Base-by-base conservation (phyloP, 2,113 vertebrate genomes). In the Tautogolabrus adspersus region DNA sequence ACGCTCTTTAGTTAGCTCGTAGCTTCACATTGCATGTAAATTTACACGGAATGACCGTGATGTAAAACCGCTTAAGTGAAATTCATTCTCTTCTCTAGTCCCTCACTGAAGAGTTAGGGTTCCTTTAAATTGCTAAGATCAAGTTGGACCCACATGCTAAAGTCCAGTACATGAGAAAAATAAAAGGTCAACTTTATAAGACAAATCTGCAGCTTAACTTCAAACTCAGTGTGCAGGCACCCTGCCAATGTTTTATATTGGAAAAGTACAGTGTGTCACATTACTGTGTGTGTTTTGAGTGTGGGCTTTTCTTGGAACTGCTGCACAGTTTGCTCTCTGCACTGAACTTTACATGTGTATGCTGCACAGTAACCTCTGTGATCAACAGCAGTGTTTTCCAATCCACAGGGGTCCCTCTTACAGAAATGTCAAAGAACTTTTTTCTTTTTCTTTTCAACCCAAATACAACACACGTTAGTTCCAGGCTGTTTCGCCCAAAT, bases 391-490 rank as follows among this genome's bases (percentile, higher is more conserved):
- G 67, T 81, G 77, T 82, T 84, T 84, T 78, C 55, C 23, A 77
- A 34, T 81, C 79, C 44, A 26, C 83, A 61, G 83, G 87, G 81
- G 71, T 81, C 55, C 82, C 61, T 86, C 79, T 82, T 66, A 55
- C 52, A 84, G 61, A 90, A 89, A 89, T 87, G 89, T 89, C 89
- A 89, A 75, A 81, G 64, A 83, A 85, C 65, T 58, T 73, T 77
- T 72, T 34, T 34, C 0, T 34, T 34, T 34, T 34, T 61, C 74
- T 77, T 84, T 84, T 63, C 70, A 78, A 34, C 30, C 30, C 54
- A 80, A 77, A 82, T 23, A 70, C 64, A 72, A 70, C 51, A 63
- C 52, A 3, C 58, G 56, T 81, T 85, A 71, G 75, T 80, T 76
- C 73, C 64, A 73, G 77, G 70, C 67, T 51, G 59, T 59, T 79